Evolutionary conservation across 2,797 vertebrate genomes (phyloP).

Genomic region (Alcedo quadribrachys): DNA sequence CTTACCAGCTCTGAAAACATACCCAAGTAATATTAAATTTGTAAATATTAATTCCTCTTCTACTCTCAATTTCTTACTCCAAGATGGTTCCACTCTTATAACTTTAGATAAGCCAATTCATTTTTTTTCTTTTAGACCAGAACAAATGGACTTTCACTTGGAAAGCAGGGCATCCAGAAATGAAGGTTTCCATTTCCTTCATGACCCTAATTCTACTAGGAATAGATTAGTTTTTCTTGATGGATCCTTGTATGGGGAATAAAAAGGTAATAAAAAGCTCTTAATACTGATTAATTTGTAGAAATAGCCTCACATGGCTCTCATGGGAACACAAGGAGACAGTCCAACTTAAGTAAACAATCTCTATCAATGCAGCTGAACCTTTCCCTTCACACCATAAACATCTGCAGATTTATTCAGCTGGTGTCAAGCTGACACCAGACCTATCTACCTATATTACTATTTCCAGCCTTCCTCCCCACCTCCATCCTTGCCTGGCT

Average conservation of each 20-base stretch:
- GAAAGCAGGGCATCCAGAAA: neutral
- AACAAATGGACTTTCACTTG: neutral
- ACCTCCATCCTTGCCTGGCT: neutral
- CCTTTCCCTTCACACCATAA: neutral
- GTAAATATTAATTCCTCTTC: neutral
- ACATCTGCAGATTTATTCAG: neutral
- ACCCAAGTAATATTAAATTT: neutral
- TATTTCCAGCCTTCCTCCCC: neutral
- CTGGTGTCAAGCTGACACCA: neutral
- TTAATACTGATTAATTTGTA: constrained; percentile 7
- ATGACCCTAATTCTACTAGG: neutral
- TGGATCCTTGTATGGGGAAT: neutral
- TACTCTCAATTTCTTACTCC: neutral
- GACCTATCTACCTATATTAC: neutral
- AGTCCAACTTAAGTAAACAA: neutral
- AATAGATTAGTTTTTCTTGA: neutral
- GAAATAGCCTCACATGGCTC: neutral
- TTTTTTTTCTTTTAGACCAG: neutral
- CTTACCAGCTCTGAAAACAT: neutral
- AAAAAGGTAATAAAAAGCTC: neutral
- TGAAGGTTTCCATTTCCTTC: neutral
- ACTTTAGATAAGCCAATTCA: neutral
- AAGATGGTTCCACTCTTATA: neutral
- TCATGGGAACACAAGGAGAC: neutral
- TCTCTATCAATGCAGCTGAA: neutral